phyloP scores from a whole-genome alignment of 2,797 vertebrate genomes.

The Fistularia tabacaria region DNA sequence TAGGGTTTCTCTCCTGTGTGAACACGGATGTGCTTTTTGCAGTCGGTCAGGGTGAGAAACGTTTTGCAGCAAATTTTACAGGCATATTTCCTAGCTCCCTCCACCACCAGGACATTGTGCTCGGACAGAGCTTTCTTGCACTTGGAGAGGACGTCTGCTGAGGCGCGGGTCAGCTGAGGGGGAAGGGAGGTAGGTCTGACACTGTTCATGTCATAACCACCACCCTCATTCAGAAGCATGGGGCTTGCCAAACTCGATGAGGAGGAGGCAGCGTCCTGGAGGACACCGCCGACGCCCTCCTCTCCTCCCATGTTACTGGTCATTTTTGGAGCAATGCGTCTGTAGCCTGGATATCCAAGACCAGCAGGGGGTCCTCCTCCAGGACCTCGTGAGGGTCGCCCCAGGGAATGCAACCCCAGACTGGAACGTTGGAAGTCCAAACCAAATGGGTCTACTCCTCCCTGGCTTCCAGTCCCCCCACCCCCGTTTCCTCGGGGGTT shows the following conservation, averaged over 20 bases:
- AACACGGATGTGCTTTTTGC: constrained; percentile 98
- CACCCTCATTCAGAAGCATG: constrained; percentile 80
- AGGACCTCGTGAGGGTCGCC: constrained; percentile 78
- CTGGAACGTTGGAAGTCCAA: constrained; percentile 89
- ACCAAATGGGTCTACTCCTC: constrained; percentile 81
- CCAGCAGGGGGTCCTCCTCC: constrained; percentile 62
- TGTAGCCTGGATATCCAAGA: constrained; percentile 83
- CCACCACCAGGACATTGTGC: constrained; percentile 97
- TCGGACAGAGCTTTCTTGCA: constrained; percentile 98
- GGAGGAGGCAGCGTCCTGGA: constrained; percentile 80
- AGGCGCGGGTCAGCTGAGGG: constrained; percentile 90
- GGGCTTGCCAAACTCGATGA: constrained; percentile 64
- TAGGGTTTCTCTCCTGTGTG: constrained; percentile 98
- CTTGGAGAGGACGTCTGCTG: constrained; percentile 94
- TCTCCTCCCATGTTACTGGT: constrained; percentile 69
- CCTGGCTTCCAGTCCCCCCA: constrained; percentile 33
- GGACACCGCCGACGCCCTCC: constrained; percentile 70
- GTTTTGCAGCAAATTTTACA: constrained; percentile 99
- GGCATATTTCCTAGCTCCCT: constrained; percentile 95
- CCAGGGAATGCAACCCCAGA: constrained; percentile 86
- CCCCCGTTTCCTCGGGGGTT: constrained; percentile 58
- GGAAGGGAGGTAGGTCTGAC: constrained; percentile 66
- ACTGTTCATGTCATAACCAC: constrained; percentile 64
- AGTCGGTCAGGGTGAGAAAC: constrained; percentile 96
- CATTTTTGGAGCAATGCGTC: constrained; percentile 93